Evolutionary conservation across 1,140 invertebrate genomes (phyloP), one percentile per base, ranked within the genome.

Genomic region (Tribolium castaneum): DNA sequence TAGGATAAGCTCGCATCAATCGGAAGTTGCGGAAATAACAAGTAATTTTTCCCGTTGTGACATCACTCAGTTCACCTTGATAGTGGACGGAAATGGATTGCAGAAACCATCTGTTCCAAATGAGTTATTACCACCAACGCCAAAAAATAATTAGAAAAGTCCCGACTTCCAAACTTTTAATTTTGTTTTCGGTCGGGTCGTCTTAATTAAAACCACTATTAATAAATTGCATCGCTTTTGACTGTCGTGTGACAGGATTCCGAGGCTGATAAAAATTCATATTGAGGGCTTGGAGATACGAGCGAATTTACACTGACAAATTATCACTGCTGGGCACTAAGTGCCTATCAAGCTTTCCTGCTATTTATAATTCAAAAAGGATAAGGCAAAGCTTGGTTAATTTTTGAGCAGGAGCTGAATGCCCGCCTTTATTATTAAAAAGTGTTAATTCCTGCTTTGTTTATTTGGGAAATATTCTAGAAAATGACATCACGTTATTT

Each of bases 1-100:
- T 59, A 22, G 54, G 54, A 59, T 59, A 59, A 59, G 13, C n/a
- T 59, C n/a, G 54, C 25, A 59, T 59, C 54, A 59, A 59, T 59
- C 14, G 19, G 54, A 59, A 59, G 54, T 59, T 59, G 54, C 54
- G 54, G 54, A 66, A 35, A 12, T 66, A 59, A 30, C 22, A 59
- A 25, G 56, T n/a, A 30, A 25, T 59, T 59, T 22, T 52, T 13
- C 12, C 3, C 49, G 22, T 25, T n/a, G 30, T 59, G 54, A 59
- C 54, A 59, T 45, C 39, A 45, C 39, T 3, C 5, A 45, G 1
- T 45, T n/a, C 5, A 6, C 3, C 59, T 14, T 4, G 16, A 45
- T 45, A 45, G n/a, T 66, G 25, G n/a, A 35, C n/a, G 59, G 59
- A 59, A 59, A 30, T 59, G 22, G 19, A 59, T 59, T 59, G 54